Evolutionary conservation across 37 sponge, comb jelly and placozoan species (phyloP).

Genomic region (Beroe forskalii): DNA sequence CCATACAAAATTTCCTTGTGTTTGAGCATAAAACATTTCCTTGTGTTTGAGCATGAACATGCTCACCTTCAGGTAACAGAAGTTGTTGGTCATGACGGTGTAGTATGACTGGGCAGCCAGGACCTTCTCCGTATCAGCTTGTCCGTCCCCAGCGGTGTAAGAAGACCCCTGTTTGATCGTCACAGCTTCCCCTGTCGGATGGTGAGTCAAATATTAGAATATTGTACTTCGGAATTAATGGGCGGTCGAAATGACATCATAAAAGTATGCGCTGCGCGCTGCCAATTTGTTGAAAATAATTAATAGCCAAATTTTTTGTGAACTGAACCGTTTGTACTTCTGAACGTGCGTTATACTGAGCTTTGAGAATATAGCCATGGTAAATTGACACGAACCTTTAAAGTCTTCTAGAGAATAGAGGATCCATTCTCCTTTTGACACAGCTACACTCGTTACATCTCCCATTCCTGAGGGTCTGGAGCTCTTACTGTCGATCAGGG

Average conservation of each 20-base stretch:
- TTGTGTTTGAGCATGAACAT: too few relatives aligned
- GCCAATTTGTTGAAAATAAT: too few relatives aligned
- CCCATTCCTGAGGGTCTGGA: neutral
- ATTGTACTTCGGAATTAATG: too few relatives aligned
- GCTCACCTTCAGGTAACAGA: conserved; percentile 29
- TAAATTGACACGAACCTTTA: neutral
- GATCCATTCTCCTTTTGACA: conserved; percentile 27
- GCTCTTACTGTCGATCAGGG: conserved; percentile 32
- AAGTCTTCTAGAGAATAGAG: neutral
- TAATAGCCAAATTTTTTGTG: too few relatives aligned
- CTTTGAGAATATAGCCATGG: too few relatives aligned
- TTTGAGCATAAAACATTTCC: too few relatives aligned
- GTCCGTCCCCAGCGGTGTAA: neutral
- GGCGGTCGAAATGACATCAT: too few relatives aligned
- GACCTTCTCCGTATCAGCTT: neutral
- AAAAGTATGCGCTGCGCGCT: too few relatives aligned
- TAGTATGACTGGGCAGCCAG: conserved; percentile 48
- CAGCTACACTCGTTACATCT: neutral
- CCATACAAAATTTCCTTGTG: too few relatives aligned
- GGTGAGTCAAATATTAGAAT: neutral
- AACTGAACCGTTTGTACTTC: too few relatives aligned
- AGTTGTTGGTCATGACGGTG: conserved; percentile 31
- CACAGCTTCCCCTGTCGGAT: neutral
- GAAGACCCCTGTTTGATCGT: neutral
- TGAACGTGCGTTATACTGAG: too few relatives aligned